Conservation (phyloP, 1,140 invertebrate genomes). For the Drosophila burlai region DNA sequence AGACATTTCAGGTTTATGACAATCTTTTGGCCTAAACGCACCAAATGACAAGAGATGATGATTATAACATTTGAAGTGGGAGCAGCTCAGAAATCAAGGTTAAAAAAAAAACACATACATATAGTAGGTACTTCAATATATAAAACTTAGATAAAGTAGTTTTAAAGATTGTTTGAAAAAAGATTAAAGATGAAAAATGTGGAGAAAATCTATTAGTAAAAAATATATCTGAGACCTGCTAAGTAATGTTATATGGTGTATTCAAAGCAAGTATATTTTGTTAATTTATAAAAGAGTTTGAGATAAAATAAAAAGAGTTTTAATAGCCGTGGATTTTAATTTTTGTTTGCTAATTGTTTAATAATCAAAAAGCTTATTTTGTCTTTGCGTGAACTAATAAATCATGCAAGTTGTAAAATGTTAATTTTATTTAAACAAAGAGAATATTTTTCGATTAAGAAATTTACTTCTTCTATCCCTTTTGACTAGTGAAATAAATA, state of each 20-base stretch:
- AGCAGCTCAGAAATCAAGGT: slow-evolving; percentile 27
- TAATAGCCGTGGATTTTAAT: background rate
- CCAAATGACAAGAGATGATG: slow-evolving; percentile 29
- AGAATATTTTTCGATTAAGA: too few relatives aligned
- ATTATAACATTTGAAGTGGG: slow-evolving; percentile 4
- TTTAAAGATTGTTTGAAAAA: background rate
- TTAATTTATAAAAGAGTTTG: background rate
- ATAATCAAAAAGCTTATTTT: background rate
- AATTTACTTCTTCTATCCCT: too few relatives aligned
- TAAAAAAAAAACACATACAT: background rate
- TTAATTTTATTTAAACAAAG: too few relatives aligned
- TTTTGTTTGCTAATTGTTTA: background rate
- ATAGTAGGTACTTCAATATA: background rate
- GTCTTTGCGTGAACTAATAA: too few relatives aligned
- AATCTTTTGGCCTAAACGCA: slow-evolving; percentile 42
- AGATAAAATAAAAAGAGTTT: background rate
- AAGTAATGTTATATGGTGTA: background rate
- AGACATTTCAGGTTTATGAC: slow-evolving; percentile 47
- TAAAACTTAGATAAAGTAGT: background rate
- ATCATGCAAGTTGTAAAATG: too few relatives aligned
- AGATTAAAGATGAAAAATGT: background rate
- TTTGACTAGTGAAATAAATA: too few relatives aligned
- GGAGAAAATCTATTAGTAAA: background rate
- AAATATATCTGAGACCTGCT: background rate
- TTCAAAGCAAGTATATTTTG: background rate